These are phyloP conservation scores for Cephus pygmeus DNA, from an alignment of 2,888 invertebrate genomes.

Conservation along the genomic window DNA sequence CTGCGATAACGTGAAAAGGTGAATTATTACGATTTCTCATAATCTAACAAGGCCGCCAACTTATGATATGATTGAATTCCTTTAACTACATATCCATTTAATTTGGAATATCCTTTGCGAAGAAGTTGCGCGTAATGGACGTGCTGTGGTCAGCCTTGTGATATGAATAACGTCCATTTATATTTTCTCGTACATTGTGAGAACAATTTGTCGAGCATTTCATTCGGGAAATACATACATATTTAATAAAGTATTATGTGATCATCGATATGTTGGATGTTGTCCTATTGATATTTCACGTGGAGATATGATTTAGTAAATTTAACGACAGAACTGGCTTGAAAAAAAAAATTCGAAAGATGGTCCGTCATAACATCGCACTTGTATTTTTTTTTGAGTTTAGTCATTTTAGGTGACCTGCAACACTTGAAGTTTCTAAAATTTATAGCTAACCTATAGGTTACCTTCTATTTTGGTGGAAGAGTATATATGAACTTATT, in stretches of 20 bases:
- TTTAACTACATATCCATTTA: background rate
- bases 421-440: background rate
- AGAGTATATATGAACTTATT: background rate
- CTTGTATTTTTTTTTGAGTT: background rate
- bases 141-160: background rate
- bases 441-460: background rate
- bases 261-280: background rate
- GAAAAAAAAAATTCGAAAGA: background rate
- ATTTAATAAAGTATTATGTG: background rate
- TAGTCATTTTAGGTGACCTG: background rate
- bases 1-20: constrained; percentile 24
- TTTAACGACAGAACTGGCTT: background rate
- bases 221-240: background rate
- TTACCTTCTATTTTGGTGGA: background rate
- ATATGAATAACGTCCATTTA: background rate
- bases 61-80: background rate
- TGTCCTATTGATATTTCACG: background rate
- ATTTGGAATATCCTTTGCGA: background rate
- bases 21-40: constrained; percentile 1
- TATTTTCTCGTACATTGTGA: background rate
- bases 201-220: background rate
- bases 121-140: background rate
- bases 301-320: background rate
- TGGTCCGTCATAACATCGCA: background rate
- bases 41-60: background rate